Conservation (phyloP, 2,888 invertebrate species). For the Drosophila neoperkinsi region DNA sequence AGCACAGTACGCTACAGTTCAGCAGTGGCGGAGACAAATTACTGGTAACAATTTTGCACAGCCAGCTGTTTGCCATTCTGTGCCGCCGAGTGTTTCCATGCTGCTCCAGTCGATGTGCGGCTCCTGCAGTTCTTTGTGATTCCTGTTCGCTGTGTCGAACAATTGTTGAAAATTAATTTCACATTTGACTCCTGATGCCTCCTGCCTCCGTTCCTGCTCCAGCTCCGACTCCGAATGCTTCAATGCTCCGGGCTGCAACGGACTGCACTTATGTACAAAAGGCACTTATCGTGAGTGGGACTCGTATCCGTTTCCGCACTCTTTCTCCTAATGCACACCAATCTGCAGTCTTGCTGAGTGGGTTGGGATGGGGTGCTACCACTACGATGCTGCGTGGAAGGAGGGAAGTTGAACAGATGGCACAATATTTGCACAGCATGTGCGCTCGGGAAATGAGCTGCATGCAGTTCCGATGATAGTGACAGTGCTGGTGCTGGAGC, state of each 20-base stretch:
- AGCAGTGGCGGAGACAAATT: conserved; percentile 60
- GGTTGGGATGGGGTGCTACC: neutral
- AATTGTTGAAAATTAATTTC: conserved; percentile 73
- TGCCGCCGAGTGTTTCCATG: conserved; percentile 31
- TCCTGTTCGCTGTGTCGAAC: conserved; percentile 64
- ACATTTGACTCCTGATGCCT: conserved; percentile 66
- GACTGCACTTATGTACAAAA: conserved; percentile 67
- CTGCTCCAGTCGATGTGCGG: conserved; percentile 9
- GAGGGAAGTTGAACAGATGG: conserved; percentile 42
- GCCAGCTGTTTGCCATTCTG: conserved; percentile 59
- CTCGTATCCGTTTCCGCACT: conserved; percentile 65
- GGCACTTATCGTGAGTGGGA: conserved; percentile 72
- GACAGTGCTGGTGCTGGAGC: conserved; percentile 7
- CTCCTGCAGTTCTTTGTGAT: conserved; percentile 43
- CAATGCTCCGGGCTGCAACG: conserved; percentile 12
- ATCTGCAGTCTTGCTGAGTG: conserved; percentile 28
- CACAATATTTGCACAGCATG: conserved; percentile 62
- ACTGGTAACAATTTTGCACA: conserved; percentile 61
- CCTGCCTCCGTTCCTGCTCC: conserved; percentile 3
- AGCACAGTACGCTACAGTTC: conserved; percentile 1
- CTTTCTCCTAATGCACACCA: conserved; percentile 61
- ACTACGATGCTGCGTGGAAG: neutral
- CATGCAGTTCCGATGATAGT: conserved; percentile 54
- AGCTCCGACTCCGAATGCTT: neutral
- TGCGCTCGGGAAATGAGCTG: conserved; percentile 67